These are phyloP conservation scores for Pogonocichla stellata DNA, from an alignment of 2,113 vertebrate genomes.

Conservation along the genomic window DNA sequence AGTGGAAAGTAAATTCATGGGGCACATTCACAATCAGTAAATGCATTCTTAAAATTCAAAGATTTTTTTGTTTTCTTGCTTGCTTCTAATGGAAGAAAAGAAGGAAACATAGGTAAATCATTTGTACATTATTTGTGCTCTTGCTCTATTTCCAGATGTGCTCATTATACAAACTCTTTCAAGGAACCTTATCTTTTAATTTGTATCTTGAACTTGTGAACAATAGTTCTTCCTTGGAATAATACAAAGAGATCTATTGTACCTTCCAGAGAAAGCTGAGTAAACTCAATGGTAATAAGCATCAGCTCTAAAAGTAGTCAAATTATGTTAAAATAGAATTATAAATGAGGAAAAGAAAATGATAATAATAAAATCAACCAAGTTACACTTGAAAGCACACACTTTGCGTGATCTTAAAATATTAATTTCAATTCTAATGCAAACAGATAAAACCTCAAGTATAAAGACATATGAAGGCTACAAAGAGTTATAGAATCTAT, in stretches of 20 bases:
- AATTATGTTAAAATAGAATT: not conserved
- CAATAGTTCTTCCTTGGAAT: not conserved
- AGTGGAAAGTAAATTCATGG: not conserved
- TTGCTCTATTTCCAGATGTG: not conserved
- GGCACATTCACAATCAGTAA: not conserved
- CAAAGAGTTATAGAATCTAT: not conserved
- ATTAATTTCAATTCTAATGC: not conserved
- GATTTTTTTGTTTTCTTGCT: not conserved
- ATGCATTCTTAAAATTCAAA: not conserved
- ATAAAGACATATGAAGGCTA: not conserved
- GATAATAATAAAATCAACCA: not conserved
- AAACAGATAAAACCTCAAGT: not conserved
- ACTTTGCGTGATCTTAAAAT: not conserved
- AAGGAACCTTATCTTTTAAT: not conserved
- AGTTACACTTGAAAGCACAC: not conserved
- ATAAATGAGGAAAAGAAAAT: not conserved
- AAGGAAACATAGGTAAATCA: not conserved
- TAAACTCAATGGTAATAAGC: not conserved
- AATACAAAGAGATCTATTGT: not conserved
- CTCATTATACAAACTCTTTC: not conserved
- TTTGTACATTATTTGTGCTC: not conserved
- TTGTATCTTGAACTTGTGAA: not conserved
- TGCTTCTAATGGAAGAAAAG: not conserved
- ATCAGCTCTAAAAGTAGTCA: not conserved
- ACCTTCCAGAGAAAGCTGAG: not conserved